Base-by-base conservation (phyloP, 2,888 invertebrate species). In the Uloborus plumipes region DNA sequence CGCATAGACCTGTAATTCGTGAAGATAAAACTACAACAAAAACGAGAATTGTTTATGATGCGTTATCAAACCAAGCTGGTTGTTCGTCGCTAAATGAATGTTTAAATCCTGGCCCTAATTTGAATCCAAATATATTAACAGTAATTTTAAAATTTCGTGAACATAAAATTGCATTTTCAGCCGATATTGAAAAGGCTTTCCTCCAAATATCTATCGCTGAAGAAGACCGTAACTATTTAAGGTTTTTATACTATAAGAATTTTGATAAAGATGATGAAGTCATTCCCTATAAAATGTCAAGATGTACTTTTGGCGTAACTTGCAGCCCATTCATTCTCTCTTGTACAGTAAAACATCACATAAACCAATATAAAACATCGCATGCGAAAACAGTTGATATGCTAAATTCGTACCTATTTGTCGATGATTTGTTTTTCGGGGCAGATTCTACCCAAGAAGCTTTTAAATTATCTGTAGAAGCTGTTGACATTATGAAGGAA, bases 71-170 rank as follows among this genome's bases (percentile, higher is more conserved):
- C 4, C 39, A 64, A 14, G 16, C 16, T n/a, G 55, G 58, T 4
- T 31, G 14, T 13, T n/a, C 55, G 7, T 80, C 80, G 0, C 50
- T 80, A 26, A 80, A 80, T 80, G 66, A 75, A n/a, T 66, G 66
- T 20, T 18, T 80, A 4, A 14, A 16, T 6, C n/a, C 58, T 3
- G 80, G 80, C 1, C 66, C 80, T 22, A 51, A 80, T 50, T 20
- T 80, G 6, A 55, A 59, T 26, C 65, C 70, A 3, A 69, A 58
- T 49, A 55, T 71, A 18, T 11, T 70, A n/a, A 59, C 11, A 1
- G 49, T 58, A n/a, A 53, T 76, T 18, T 20, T 76, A 22, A 66
- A 47, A n/a, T 66, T 74, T 31, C 47, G 74, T 16, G 88, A 18
- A n/a, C 20, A 77, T 62, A 50, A 64, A 55, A 22, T 75, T 77